Evolutionary conservation across 2,113 vertebrate species (phyloP).

Genomic region (Chelonoidis abingdonii): DNA sequence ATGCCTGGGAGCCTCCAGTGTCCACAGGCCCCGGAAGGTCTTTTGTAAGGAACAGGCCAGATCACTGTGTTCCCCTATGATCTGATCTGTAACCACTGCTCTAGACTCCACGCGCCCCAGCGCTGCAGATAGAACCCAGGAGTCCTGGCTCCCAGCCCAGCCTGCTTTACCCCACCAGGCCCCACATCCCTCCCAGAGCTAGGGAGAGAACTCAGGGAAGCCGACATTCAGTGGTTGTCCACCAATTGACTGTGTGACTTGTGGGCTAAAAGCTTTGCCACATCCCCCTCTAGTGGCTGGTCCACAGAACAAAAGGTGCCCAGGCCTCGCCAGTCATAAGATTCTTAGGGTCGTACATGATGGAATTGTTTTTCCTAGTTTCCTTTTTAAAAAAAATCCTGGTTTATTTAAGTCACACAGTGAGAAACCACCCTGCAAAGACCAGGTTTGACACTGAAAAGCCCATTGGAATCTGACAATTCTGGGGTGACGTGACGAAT

Average conservation of each 20-base stretch:
- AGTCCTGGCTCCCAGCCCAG: neutral
- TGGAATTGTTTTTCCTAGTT: neutral
- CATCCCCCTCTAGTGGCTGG: too few species aligned
- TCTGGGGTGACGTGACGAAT: neutral
- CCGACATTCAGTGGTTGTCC: neutral
- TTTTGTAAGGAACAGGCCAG: neutral
- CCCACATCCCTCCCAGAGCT: too few species aligned
- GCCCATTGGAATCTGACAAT: neutral
- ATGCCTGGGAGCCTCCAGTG: too few species aligned
- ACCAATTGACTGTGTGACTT: neutral
- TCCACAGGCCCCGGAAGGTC: neutral
- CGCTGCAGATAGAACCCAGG: too few species aligned
- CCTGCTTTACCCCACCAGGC: neutral
- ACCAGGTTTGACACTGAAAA: neutral
- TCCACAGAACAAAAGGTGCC: neutral
- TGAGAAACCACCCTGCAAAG: neutral
- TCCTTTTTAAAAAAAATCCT: neutral
- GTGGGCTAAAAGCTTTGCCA: neutral
- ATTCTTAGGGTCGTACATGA: neutral
- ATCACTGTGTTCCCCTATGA: neutral
- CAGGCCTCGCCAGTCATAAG: neutral
- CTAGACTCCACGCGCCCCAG: neutral
- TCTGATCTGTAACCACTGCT: neutral
- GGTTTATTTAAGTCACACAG: neutral
- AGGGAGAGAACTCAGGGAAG: neutral